A percentile compares a stretch with the other conserved stretches of the same genome.
These are phyloP conservation scores for Apodemia zela DNA, from an alignment of 2,888 invertebrate genomes.

Conservation along the genomic window DNA sequence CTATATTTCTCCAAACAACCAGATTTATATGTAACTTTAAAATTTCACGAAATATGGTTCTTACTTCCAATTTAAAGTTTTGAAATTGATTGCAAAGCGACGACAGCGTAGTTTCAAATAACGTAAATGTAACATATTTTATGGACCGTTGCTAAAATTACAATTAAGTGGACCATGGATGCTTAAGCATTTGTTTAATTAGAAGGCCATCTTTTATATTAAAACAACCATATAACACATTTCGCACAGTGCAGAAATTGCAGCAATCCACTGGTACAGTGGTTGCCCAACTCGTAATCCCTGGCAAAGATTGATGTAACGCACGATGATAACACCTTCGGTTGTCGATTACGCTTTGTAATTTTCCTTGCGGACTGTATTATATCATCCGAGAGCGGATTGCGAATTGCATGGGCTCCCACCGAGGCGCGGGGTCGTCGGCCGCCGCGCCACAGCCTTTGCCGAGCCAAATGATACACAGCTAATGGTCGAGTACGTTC, in stretches of 20 bases:
- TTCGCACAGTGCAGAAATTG: conserved; percentile 48
- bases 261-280: conserved; percentile 54
- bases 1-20: too few species aligned
- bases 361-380: conserved; percentile 52
- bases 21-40: too few species aligned
- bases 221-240: conserved; percentile 32
- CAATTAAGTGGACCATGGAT: conserved; percentile 1
- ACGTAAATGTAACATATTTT: not conserved
- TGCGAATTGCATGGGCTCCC: conserved; percentile 63
- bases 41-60: too few species aligned
- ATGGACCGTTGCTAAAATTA: conserved; percentile 6
- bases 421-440: conserved; percentile 46
- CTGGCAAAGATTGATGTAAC: conserved; percentile 59
- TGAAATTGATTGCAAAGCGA: not conserved
- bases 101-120: not conserved
- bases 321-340: conserved; percentile 39
- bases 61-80: too few species aligned
- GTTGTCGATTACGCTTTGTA: conserved; percentile 48
- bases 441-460: conserved; percentile 40
- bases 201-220: conserved; percentile 43
- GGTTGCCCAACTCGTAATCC: conserved; percentile 61
- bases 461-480: conserved; percentile 64
- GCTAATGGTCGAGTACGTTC: conserved; percentile 74
- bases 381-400: conserved; percentile 45
- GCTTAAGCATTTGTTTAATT: conserved; percentile 54